Evolutionary conservation across 2,888 invertebrate genomes (phyloP).

Genomic region (Ashinkailepas kermadecensis): DNA sequence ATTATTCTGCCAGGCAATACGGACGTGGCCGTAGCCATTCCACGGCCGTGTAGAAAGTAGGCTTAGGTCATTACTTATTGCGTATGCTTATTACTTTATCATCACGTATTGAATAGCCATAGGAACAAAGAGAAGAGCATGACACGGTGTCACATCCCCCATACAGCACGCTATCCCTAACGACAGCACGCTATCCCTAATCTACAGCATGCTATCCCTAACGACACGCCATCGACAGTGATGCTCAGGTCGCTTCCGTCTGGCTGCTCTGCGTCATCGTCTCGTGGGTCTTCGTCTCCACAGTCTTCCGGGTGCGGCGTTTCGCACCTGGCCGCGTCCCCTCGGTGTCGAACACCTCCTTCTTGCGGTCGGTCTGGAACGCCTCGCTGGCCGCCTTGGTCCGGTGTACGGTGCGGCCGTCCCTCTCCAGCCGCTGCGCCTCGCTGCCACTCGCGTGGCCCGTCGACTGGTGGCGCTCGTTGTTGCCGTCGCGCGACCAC

Average conservation of each 20-base stretch:
- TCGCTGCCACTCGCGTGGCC: neutral
- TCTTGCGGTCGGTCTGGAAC: neutral
- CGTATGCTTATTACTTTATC: too few relatives aligned
- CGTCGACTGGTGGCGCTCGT: neutral
- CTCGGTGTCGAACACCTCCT: neutral
- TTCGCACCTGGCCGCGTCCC: neutral
- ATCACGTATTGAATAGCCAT: too few relatives aligned
- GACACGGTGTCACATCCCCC: too few relatives aligned
- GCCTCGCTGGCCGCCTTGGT: neutral
- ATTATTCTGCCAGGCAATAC: too few relatives aligned
- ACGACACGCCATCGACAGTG: neutral
- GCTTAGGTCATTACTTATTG: too few relatives aligned
- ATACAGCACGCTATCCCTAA: too few relatives aligned
- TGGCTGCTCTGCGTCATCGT: neutral
- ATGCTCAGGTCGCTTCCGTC: neutral
- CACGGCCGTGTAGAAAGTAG: too few relatives aligned
- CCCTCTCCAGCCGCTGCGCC: neutral
- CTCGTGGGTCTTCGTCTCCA: conserved; percentile 1
- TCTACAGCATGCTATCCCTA: too few relatives aligned
- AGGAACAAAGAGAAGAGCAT: too few relatives aligned
- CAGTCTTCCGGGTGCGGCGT: neutral
- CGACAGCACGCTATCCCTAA: too few relatives aligned
- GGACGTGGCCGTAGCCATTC: too few relatives aligned
- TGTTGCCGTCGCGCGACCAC: neutral
- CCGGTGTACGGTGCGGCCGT: neutral